Percentiles rank a stretch among this genome's conserved stretches.
phyloP scores from a whole-genome alignment of 1,140 invertebrate species.

The Nomia melanderi region DNA sequence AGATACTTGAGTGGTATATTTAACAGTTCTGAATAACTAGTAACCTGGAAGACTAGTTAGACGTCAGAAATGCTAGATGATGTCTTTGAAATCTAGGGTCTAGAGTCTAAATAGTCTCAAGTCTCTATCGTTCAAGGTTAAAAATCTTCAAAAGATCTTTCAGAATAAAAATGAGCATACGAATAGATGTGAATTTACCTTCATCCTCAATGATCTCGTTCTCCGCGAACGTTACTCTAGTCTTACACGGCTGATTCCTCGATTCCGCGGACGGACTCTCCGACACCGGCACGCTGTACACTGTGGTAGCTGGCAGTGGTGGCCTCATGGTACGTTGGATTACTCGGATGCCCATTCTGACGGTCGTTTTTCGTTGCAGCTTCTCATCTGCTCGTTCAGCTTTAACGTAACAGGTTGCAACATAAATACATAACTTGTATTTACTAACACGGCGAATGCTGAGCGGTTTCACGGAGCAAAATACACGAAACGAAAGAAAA shows the following conservation, averaged over 20 bases:
- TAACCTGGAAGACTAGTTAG: too few species aligned
- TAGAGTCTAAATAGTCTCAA: too few species aligned
- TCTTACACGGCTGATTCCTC: conserved; percentile 52
- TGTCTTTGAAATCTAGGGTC: too few species aligned
- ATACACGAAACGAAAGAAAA: too few species aligned
- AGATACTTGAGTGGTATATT: too few species aligned
- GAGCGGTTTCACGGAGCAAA: too few species aligned
- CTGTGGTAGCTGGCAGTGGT: conserved; percentile 73
- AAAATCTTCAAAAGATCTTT: too few species aligned
- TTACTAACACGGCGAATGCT: too few species aligned
- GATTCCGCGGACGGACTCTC: conserved; percentile 9
- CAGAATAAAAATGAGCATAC: background rate
- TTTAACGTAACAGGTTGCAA: conserved; percentile 70
- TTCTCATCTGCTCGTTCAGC: conserved; percentile 89
- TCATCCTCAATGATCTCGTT: conserved; percentile 67
- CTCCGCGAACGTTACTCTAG: conserved; percentile 55
- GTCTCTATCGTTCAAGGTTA: too few species aligned
- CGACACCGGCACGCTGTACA: conserved; percentile 71
- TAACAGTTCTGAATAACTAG: too few species aligned
- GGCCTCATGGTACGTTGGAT: conserved; percentile 83
- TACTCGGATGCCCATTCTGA: conserved; percentile 92
- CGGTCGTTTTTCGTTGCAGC: conserved; percentile 86
- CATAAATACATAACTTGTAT: too few species aligned
- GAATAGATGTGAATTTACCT: conserved; percentile 54
- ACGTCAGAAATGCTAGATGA: too few species aligned